Evolutionary conservation across 2,888 invertebrate genomes (phyloP).

Genomic region (Xanthostigma xanthostigma): DNA sequence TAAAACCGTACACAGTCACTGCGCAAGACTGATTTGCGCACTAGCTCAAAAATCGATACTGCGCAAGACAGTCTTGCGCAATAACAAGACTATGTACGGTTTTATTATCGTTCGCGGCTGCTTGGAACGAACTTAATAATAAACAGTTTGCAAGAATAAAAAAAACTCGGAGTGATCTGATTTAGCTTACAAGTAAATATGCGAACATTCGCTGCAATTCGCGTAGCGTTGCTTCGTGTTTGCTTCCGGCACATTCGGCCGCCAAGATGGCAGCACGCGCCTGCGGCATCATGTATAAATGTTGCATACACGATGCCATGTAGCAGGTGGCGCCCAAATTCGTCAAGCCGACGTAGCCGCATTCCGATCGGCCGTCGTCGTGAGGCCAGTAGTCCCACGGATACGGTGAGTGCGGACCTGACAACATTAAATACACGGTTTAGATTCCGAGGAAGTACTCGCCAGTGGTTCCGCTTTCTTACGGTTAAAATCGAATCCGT

Average conservation of each 20-base stretch:
- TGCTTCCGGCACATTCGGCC: conserved; percentile 53
- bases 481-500: too few species aligned
- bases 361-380: conserved; percentile 85
- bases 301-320: conserved; percentile 96
- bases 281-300: conserved; percentile 93
- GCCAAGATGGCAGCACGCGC: conserved; percentile 71
- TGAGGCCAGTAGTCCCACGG: conserved; percentile 98
- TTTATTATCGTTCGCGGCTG: too few species aligned
- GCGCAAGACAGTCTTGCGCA: too few species aligned
- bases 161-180: conserved; percentile 3
- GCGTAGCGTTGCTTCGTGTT: conserved; percentile 67
- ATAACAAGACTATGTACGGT: too few species aligned
- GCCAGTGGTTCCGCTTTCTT: too few species aligned
- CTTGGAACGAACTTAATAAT: too few species aligned
- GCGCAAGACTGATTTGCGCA: too few species aligned
- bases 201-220: conserved; percentile 94
- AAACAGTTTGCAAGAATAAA: conserved; percentile 1
- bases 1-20: too few species aligned
- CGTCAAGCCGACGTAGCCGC: conserved; percentile 87
- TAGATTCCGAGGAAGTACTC: too few species aligned
- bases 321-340: conserved; percentile 95
- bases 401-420: conserved; percentile 66
- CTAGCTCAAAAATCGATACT: too few species aligned
- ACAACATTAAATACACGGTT: conserved; percentile 1
- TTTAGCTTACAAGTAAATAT: conserved; percentile 51